Percentiles rank a stretch among this genome's conserved stretches.
Evolutionary conservation across 2,113 vertebrate genomes (phyloP).

Genomic region (Bubo bubo): DNA sequence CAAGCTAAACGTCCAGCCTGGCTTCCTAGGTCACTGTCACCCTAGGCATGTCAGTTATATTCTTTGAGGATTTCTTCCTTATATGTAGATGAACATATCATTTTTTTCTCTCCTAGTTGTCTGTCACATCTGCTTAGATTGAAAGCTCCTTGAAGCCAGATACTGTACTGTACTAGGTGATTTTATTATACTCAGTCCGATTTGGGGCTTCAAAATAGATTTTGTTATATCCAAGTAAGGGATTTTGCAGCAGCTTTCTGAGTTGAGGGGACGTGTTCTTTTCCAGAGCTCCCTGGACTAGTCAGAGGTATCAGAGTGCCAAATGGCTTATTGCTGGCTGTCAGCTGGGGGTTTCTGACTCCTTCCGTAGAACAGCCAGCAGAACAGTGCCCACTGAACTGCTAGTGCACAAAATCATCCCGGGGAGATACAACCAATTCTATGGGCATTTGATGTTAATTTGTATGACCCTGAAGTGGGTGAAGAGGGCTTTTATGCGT

Average conservation of each 20-base stretch:
- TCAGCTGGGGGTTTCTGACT: neutral
- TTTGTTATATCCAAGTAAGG: neutral
- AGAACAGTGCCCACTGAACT: neutral
- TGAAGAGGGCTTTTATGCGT: neutral
- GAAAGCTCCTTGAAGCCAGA: neutral
- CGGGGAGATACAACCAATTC: neutral
- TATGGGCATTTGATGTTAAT: neutral
- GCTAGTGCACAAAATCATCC: neutral
- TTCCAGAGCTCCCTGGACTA: neutral
- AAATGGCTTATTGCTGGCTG: neutral
- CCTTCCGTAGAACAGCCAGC: neutral
- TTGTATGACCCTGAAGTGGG: neutral
- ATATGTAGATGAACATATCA: fast-evolving
- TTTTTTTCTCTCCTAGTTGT: neutral
- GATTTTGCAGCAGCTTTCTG: neutral
- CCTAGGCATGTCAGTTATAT: neutral
- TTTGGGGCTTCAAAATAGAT: neutral
- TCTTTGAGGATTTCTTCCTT: neutral
- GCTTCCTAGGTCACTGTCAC: neutral
- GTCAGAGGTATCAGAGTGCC: neutral
- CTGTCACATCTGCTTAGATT: neutral
- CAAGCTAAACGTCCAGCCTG: neutral
- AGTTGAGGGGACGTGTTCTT: neutral
- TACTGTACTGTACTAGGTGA: neutral
- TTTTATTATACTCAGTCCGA: neutral